Conservation (phyloP, 2,888 invertebrate genomes). For the Oxycera nigricornis region DNA sequence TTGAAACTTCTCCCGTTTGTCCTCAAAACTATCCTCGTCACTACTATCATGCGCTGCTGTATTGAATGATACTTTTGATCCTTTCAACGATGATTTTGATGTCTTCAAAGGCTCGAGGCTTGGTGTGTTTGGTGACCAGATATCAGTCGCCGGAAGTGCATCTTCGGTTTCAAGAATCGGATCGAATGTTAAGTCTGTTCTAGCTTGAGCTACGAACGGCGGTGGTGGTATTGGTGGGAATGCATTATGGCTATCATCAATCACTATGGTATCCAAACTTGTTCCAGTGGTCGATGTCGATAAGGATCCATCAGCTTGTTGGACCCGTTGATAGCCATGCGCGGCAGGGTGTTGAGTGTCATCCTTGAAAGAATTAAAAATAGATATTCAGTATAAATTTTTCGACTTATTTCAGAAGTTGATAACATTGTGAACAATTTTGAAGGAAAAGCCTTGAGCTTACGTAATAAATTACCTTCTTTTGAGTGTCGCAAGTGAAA, state of each 20-base stretch:
- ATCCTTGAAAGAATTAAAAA: constrained; percentile 45
- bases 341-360: constrained; percentile 52
- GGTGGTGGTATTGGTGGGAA: constrained; percentile 40
- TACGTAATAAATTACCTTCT: too few species aligned
- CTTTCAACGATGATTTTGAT: constrained; percentile 55
- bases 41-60: constrained; percentile 55
- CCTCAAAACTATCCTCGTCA: constrained; percentile 62
- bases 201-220: constrained; percentile 17
- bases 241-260: constrained; percentile 44
- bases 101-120: constrained; percentile 32
- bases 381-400: neutral
- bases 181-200: constrained; percentile 35
- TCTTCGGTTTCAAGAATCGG: constrained; percentile 53
- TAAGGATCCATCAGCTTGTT: constrained; percentile 61
- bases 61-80: constrained; percentile 61
- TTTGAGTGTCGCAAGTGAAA: too few species aligned
- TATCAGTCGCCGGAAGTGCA: constrained; percentile 29
- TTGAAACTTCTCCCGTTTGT: constrained; percentile 60
- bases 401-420: too few species aligned
- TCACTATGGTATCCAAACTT: constrained; percentile 64
- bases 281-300: constrained; percentile 70
- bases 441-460: neutral
- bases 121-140: neutral
- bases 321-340: constrained; percentile 59
- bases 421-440: neutral